Percentiles rank a stretch among this genome's conserved stretches.
Conservation (phyloP, 37 sponge, comb jelly and placozoan species). For the Oscarella lobularis region DNA sequence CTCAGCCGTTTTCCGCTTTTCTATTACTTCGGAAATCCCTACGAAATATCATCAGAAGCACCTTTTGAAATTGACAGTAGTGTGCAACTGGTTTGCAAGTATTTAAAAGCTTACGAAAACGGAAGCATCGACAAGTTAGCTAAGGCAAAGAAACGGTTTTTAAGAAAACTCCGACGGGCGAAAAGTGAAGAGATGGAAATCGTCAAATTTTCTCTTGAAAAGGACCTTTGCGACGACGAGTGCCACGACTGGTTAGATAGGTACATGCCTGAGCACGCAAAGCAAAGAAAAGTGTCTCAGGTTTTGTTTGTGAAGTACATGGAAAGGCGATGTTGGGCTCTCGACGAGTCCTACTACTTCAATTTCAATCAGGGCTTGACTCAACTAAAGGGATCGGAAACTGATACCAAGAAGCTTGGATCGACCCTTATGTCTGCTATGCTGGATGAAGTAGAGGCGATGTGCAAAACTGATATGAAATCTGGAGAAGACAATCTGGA, state of each 20-base stretch:
- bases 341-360: constrained; percentile 41
- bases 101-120: constrained; percentile 48
- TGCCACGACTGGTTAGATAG: constrained; percentile 17
- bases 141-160: too few relatives aligned
- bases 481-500: constrained; percentile 56
- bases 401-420: constrained; percentile 54
- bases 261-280: constrained; percentile 24
- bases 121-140: constrained; percentile 20
- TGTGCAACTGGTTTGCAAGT: constrained; percentile 85
- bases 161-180: constrained; percentile 43
- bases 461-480: constrained; percentile 48
- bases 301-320: constrained; percentile 42
- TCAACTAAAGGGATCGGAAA: too few relatives aligned
- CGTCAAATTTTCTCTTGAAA: constrained; percentile 8
- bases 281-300: constrained; percentile 18
- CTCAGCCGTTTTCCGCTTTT: too few relatives aligned
- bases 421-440: constrained; percentile 68
- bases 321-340: constrained; percentile 36
- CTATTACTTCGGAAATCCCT: too few relatives aligned
- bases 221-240: constrained; percentile 12
- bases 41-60: too few relatives aligned
- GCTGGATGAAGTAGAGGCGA: constrained; percentile 54
- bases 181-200: too few relatives aligned
- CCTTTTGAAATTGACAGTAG: constrained; percentile 48
- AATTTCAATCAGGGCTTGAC: constrained; percentile 33